Evolutionary conservation across 1,140 invertebrate genomes (phyloP), one percentile per base, ranked within the genome.

Genomic region (Lethocerus indicus): DNA sequence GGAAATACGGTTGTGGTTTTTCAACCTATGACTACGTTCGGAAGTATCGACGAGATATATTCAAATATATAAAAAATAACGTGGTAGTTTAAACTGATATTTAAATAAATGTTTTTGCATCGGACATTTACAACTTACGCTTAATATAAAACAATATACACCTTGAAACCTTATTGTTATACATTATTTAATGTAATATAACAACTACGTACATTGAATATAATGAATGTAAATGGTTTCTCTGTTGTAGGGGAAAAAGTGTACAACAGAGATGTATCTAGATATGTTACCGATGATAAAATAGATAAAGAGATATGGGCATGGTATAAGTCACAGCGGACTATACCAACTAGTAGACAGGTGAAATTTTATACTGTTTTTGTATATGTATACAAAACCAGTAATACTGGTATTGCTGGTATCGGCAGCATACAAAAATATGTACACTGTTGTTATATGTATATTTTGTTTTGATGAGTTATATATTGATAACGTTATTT

Each of bases 261-360:
- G 7, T 47, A 44, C 21, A 39, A 42, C 18, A 29, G 47, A 29
- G 39, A 52, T 23, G 50, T 52, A 2, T 48, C 21, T n/a, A 43
- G 37, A 24, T 42, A 50, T 41, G 41, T 53, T 2, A 54, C 52
- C 35, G 52, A 58, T 43, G n/a, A 23, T 16, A 39, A 54, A 41
- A 36, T 58, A 23, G 52, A 58, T 37, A n/a, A 13, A 13, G 20
- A 54, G 37, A 40, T 58, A 28, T 58, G 52, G 50, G 47, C 43
- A 12, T 58, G 56, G 56, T 58, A 54, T 47, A 25, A 14, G 6
- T n/a, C n/a, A 5, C 40, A 49, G 26, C 23, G 16, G 20, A 21
- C 28, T 0, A 55, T 47, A 25, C 54, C 47, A 14, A 50, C 39
- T 16, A 46, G 47, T 20, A 50, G 47, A 37, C 39, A 50, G 41